These are phyloP conservation scores for Pipistrellus nathusii DNA, from an alignment of 2,797 vertebrate genomes.

Conservation along the genomic window DNA sequence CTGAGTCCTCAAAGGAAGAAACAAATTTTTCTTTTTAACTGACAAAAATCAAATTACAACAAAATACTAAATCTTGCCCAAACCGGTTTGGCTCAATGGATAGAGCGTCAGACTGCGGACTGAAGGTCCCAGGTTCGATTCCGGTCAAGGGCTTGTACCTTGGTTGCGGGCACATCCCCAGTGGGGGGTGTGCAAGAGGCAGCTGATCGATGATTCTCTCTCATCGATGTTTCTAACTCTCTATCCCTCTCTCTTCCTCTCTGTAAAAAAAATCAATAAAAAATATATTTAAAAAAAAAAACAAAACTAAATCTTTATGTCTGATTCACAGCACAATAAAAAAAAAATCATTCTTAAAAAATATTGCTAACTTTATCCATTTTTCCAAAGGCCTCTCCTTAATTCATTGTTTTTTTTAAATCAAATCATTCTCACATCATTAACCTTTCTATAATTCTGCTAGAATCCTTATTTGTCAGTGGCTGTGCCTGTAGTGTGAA, in stretches of 20 bases:
- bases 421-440: not conserved
- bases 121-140: too few species aligned
- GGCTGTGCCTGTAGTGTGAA: not conserved
- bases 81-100: too few species aligned
- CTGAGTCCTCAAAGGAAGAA: constrained; percentile 15
- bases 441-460: constrained; percentile 20
- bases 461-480: not conserved
- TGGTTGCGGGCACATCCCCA: too few species aligned
- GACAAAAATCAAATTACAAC: constrained; percentile 35
- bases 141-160: too few species aligned
- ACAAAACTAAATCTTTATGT: not conserved
- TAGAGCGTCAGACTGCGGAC: too few species aligned
- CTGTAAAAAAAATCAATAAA: too few species aligned
- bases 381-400: constrained; percentile 31
- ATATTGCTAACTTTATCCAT: not conserved
- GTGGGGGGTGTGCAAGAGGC: too few species aligned
- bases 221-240: too few species aligned
- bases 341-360: constrained; percentile 26
- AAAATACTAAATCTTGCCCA: not conserved
- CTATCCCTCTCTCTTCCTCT: too few species aligned
- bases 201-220: too few species aligned
- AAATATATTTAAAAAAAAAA: not conserved
- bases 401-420: constrained; percentile 44
- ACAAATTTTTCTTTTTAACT: constrained; percentile 7
- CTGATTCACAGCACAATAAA: not conserved